A percentile compares a stretch with the other conserved stretches of the same genome.
Conservation (phyloP, 2,113 vertebrate genomes). For the Edolisoma coerulescens region DNA sequence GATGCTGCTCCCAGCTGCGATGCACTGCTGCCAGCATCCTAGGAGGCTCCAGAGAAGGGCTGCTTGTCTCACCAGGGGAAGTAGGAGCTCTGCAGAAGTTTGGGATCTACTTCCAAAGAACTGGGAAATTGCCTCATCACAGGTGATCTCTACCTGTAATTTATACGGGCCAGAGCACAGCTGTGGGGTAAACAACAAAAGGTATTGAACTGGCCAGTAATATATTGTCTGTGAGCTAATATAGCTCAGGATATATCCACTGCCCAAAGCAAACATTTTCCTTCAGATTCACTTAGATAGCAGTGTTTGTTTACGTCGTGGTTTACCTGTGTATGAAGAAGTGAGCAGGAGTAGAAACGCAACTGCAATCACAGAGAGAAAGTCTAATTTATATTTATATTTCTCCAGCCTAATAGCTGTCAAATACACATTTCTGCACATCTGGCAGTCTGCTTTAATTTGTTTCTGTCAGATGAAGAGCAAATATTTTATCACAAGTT, state of each 20-base stretch:
- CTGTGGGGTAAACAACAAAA: not conserved
- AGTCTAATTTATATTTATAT: constrained; percentile 25
- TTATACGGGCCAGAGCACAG: not conserved
- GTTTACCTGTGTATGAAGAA: not conserved
- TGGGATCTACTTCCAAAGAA: not conserved
- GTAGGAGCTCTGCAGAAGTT: not conserved
- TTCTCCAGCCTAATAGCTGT: not conserved
- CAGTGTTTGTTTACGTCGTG: not conserved
- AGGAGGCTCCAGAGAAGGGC: not conserved
- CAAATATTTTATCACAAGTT: not conserved
- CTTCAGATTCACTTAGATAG: not conserved
- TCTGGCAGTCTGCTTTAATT: not conserved
- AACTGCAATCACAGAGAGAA: not conserved
- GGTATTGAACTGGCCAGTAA: not conserved
- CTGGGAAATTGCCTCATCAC: not conserved
- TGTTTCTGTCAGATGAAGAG: not conserved
- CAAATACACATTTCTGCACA: not conserved
- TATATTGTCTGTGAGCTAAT: not conserved
- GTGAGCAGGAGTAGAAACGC: constrained; percentile 3
- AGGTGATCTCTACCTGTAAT: not conserved
- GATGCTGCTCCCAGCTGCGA: not conserved
- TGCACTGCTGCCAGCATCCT: not conserved
- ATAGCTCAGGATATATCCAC: not conserved
- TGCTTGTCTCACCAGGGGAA: not conserved
- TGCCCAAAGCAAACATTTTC: not conserved